Evolutionary conservation across 1,140 invertebrate genomes (phyloP), one percentile per base, ranked within the genome.

Genomic region (Reticulitermes speratus): DNA sequence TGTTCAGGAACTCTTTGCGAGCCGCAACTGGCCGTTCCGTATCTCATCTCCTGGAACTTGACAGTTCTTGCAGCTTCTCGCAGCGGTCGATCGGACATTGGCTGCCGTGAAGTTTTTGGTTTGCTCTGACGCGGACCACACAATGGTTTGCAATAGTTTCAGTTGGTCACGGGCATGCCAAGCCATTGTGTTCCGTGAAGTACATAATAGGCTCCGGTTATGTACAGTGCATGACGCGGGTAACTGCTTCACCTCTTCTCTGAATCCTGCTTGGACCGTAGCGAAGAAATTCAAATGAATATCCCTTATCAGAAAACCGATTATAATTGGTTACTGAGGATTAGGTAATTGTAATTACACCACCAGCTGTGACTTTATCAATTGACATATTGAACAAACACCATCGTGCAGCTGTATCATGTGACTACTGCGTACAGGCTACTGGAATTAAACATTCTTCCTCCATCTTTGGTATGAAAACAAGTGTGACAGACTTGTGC

Each of bases 201-300:
- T 75, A 75, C 25, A 75, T 75, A 75, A 75, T 75, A 75, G 65
- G n/a, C 65, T 75, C 65, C 65, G 65, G 65, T n/a, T 75, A 75
- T 75, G 65, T 75, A 30, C 25, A 75, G 65, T 75, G 25, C 65
- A 75, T 75, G 65, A 75, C 65, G 65, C n/a, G n/a, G n/a, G 65
- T 30, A 30, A 75, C 65, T 75, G 25, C n/a, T 75, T n/a, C 65
- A 75, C 25, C 65, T 75, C 65, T 75, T 75, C 65, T 75, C n/a
- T 75, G 65, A 75, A 75, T 75, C 65, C n/a, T 75, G n/a, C 65
- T 12, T 75, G n/a, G 7, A 75, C 65, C 65, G 65, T 75, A 16
- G 65, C n/a, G n/a, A 75, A 75, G 65, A 75, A 75, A 75, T 75
- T 75, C 65, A 75, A 75, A 75, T 75, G 65, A 75, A 75, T 75